A percentile compares a stretch with the other conserved stretches of the same genome.
phyloP scores from a whole-genome alignment of 2,113 vertebrate species.

The Pongo abelii region DNA sequence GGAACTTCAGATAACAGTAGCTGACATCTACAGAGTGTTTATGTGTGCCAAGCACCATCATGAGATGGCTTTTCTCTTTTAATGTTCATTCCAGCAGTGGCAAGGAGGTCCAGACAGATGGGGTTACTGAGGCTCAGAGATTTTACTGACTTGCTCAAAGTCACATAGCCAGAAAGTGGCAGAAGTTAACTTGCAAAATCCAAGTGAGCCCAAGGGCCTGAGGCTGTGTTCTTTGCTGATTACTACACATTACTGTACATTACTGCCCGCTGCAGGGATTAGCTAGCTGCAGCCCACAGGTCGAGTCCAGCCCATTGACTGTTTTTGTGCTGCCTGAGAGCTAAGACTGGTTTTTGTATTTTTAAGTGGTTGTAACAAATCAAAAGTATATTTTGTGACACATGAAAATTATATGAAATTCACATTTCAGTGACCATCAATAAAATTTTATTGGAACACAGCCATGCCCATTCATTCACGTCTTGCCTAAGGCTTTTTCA shows the following conservation, averaged over 20 bases:
- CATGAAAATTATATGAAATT: not conserved
- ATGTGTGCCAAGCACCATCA: not conserved
- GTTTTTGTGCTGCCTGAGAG: not conserved
- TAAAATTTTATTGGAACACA: conserved; percentile 29
- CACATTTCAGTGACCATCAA: not conserved
- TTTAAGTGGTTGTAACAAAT: not conserved
- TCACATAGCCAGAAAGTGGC: not conserved
- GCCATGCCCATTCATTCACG: not conserved
- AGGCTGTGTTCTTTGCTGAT: not conserved
- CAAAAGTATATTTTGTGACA: not conserved
- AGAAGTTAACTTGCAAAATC: conserved; percentile 5
- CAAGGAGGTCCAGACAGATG: not conserved
- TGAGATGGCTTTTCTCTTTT: not conserved
- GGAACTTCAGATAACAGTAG: not conserved
- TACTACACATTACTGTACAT: not conserved
- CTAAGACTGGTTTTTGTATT: not conserved
- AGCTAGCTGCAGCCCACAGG: not conserved
- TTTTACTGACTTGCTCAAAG: not conserved
- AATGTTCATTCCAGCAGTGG: not conserved
- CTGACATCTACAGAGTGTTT: not conserved
- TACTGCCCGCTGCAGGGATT: not conserved
- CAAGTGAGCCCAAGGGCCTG: not conserved
- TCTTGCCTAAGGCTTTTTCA: conserved; percentile 5
- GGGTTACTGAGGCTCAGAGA: not conserved
- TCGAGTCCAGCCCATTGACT: not conserved